Evolutionary conservation across 2,888 invertebrate genomes (phyloP).

Genomic region (Hydropsyche betteni): DNA sequence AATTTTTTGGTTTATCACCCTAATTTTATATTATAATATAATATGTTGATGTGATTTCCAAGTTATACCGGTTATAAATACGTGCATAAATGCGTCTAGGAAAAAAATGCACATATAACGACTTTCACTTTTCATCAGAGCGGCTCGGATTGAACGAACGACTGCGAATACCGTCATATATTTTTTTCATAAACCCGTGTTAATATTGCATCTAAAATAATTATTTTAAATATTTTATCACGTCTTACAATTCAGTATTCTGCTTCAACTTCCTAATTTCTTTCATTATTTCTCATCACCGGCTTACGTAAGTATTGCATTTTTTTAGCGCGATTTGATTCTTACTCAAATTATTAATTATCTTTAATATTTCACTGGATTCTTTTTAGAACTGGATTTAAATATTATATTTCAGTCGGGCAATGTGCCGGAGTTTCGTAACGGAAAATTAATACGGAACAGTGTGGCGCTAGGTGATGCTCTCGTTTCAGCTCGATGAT

Average conservation of each 20-base stretch:
- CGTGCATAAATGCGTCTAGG: too few relatives aligned
- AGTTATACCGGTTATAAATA: too few relatives aligned
- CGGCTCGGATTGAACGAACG: neutral
- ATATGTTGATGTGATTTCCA: too few relatives aligned
- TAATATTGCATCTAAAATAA: neutral
- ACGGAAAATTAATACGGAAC: slow-evolving; percentile 31
- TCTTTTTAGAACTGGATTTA: neutral
- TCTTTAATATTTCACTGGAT: too few relatives aligned
- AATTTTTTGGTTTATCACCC: too few relatives aligned
- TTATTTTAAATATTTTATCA: neutral
- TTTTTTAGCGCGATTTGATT: too few relatives aligned
- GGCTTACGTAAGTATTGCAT: too few relatives aligned
- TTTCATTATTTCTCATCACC: too few relatives aligned
- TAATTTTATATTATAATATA: too few relatives aligned
- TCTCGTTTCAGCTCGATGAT: slow-evolving; percentile 6
- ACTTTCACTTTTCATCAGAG: slow-evolving; percentile 20
- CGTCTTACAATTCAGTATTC: too few relatives aligned
- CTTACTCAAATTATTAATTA: too few relatives aligned
- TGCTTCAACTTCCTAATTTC: too few relatives aligned
- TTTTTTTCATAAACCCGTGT: neutral
- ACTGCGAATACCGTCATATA: neutral
- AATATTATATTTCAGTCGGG: slow-evolving; percentile 26
- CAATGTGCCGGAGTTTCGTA: slow-evolving; percentile 24
- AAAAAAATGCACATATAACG: neutral
- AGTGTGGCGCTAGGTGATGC: slow-evolving; percentile 30